Conservation (phyloP, 2,113 vertebrate genomes). For the Saccopteryx leptura region DNA sequence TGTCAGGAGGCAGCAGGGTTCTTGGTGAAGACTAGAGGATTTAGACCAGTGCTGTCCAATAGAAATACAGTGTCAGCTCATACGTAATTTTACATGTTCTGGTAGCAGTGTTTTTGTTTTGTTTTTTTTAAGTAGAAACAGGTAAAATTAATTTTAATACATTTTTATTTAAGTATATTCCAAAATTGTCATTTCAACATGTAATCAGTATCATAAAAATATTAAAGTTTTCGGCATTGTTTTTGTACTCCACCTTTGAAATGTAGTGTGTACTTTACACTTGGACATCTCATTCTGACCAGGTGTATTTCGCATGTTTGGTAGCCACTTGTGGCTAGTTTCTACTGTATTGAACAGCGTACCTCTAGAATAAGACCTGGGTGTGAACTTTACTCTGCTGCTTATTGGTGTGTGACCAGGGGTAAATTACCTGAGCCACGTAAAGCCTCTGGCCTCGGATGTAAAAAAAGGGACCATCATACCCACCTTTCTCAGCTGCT, state of each 20-base stretch:
- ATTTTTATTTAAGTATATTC: not conserved
- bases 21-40: not conserved
- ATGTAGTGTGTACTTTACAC: not conserved
- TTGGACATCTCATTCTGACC: not conserved
- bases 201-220: not conserved
- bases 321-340: not conserved
- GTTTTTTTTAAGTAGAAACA: not conserved
- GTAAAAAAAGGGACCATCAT: not conserved
- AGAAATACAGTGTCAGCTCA: not conserved
- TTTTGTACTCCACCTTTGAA: not conserved
- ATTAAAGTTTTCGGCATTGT: not conserved
- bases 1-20: not conserved
- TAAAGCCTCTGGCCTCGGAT: not conserved
- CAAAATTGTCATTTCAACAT: not conserved
- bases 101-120: not conserved
- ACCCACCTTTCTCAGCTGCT: not conserved
- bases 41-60: not conserved
- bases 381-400: not conserved
- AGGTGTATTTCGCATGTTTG: not conserved
- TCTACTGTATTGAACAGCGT: rapidly evolving
- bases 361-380: not conserved
- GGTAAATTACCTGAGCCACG: not conserved
- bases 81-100: not conserved
- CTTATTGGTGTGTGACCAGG: not conserved
- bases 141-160: conserved; percentile 7